These are phyloP conservation scores for Circaetus gallicus DNA, from an alignment of 2,113 vertebrate species.

Conservation along the genomic window DNA sequence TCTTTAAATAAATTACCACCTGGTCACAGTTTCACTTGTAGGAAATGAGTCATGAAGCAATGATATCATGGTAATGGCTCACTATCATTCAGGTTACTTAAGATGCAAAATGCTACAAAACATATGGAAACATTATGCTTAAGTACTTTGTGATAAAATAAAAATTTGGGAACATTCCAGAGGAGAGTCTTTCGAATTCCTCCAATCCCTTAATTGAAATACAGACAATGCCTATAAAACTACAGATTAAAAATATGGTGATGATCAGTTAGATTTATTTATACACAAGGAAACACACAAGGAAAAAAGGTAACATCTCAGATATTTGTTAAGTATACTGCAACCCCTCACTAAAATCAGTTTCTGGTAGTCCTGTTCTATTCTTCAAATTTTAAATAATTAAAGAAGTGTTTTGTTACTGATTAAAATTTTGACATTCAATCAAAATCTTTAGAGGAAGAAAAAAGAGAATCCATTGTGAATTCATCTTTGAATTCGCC, in stretches of 20 bases:
- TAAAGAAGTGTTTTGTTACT: neutral
- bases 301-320: neutral
- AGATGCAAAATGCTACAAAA: neutral
- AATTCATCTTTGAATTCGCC: neutral
- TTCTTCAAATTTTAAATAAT: neutral
- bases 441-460: neutral
- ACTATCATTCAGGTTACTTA: neutral
- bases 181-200: neutral
- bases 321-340: neutral
- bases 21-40: neutral
- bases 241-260: neutral
- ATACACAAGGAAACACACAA: neutral
- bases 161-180: neutral
- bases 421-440: neutral
- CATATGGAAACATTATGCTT: neutral
- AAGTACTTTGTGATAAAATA: neutral
- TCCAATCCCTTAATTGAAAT: neutral
- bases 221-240: neutral
- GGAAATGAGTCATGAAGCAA: constrained; percentile 5
- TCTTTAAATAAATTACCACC: neutral
- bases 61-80: neutral
- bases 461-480: neutral
- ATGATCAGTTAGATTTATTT: neutral
- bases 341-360: neutral
- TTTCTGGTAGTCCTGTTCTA: neutral